These are phyloP conservation scores for Eulithis prunata DNA, from an alignment of 2,888 invertebrate genomes.

Conservation along the genomic window DNA sequence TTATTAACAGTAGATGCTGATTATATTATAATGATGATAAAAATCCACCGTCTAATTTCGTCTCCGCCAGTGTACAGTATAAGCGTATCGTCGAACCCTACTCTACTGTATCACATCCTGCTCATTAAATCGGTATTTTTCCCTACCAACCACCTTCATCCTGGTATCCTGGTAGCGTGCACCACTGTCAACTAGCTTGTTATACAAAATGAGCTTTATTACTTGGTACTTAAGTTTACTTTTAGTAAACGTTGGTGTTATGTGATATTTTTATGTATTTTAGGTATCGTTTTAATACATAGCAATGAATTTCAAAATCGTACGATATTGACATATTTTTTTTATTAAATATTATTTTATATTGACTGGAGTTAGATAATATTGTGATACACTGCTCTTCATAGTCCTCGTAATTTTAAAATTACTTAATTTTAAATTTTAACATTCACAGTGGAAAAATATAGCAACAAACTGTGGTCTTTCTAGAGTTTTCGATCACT, in stretches of 20 bases:
- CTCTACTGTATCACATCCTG: conserved; percentile 42
- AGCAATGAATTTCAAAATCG: too few relatives aligned
- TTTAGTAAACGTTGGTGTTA: neutral
- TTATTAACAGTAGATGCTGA: neutral
- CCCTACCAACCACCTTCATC: conserved; percentile 56
- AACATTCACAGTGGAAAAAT: too few relatives aligned
- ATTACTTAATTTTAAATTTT: too few relatives aligned
- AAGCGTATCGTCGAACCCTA: conserved; percentile 40
- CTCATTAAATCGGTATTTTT: conserved; percentile 59
- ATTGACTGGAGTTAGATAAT: too few relatives aligned
- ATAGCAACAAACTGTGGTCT: too few relatives aligned
- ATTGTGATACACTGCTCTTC: too few relatives aligned
- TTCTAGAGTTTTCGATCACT: too few relatives aligned
- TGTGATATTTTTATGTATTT: neutral
- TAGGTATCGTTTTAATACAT: too few relatives aligned
- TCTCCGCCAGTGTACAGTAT: conserved; percentile 29
- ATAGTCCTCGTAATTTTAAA: too few relatives aligned
- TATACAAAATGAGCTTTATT: conserved; percentile 5
- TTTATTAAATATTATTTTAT: too few relatives aligned
- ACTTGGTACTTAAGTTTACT: neutral
- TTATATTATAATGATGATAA: neutral
- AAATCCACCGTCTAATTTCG: neutral
- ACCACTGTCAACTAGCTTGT: neutral
- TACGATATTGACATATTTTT: too few relatives aligned
- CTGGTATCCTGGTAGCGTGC: neutral